These are phyloP conservation scores for Homarus gammarus DNA, from an alignment of 2,888 invertebrate species.

Conservation along the genomic window DNA sequence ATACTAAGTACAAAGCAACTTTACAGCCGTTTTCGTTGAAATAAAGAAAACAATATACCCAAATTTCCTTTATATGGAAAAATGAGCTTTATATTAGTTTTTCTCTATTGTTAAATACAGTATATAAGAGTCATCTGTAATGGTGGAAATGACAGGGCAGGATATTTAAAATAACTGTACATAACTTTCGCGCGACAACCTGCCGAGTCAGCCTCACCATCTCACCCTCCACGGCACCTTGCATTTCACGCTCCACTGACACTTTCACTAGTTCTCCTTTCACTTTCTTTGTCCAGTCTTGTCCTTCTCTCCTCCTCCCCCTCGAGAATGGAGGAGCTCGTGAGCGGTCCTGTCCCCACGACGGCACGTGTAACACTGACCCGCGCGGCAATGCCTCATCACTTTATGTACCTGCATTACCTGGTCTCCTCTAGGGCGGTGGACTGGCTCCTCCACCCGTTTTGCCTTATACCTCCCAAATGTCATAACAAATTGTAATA, in stretches of 20 bases:
- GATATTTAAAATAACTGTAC: background rate
- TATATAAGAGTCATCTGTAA: no score
- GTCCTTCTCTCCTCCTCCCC: conserved; percentile 9
- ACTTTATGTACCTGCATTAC: background rate
- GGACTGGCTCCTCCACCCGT: no score
- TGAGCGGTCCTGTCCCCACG: no score
- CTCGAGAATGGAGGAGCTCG: background rate
- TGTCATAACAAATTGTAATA: no score
- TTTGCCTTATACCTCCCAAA: no score
- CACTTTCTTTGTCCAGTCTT: conserved; percentile 26
- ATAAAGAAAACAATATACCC: no score
- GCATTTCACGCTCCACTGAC: background rate
- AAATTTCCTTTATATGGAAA: background rate
- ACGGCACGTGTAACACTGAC: background rate
- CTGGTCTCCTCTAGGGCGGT: background rate
- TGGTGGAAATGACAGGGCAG: no score
- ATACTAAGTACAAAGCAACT: no score
- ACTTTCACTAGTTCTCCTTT: conserved; percentile 15
- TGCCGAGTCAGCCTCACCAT: background rate
- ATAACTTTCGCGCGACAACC: background rate
- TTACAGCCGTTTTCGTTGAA: no score
- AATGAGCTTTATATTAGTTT: background rate
- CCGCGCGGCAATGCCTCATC: background rate
- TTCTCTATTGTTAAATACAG: background rate
- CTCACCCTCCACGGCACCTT: background rate